Evolutionary conservation across 1,140 invertebrate genomes (phyloP), one percentile per base, ranked within the genome.

Genomic region (Varroa destructor): DNA sequence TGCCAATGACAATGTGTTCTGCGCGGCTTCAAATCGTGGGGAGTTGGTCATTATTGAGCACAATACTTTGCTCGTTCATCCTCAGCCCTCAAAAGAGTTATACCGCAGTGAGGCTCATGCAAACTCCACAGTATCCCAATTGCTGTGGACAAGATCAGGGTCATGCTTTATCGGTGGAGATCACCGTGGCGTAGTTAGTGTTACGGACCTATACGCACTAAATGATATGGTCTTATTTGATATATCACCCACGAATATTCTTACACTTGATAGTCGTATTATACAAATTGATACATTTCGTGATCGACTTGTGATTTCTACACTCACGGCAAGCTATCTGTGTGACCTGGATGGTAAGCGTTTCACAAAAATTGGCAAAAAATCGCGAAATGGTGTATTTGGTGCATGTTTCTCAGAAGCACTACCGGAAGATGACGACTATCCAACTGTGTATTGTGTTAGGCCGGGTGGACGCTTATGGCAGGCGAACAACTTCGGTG

Each of bases 341-440:
- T 67, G 14, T 46, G 61, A 67, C 8, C 61, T 67, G 12, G 37
- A 37, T 40, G 61, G 40, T 14, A n/a, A 46, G 14, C 46, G 37
- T 8, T 67, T 67, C 37, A 37, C 61, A 12, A 67, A 67, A 67
- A 46, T 67, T 36, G 61, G 61, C 12, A 67, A 67, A 40, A 67
- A 67, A 67, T 40, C 61, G 61, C 61, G 61, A 12, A 67, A 67
- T 8, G 61, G 61, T 3, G 61, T 25, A 37, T 67, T 43, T 8
- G 61, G 61, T 5, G 61, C 61, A 1, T 67, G 61, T 67, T 67
- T 67, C 61, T 67, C 37, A 2, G 37, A 40, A 67, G 61, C 40
- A 37, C 2, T 37, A 58, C 25, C 14, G 12, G 61, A 67, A 12
- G 12, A 12, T 14, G 61, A 8, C 3, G 8, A n/a, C 36, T 46